Percentiles rank a stretch among this genome's conserved stretches.
Evolutionary conservation across 2,797 vertebrate species (phyloP).

Genomic region (Silurus aristotelis): DNA sequence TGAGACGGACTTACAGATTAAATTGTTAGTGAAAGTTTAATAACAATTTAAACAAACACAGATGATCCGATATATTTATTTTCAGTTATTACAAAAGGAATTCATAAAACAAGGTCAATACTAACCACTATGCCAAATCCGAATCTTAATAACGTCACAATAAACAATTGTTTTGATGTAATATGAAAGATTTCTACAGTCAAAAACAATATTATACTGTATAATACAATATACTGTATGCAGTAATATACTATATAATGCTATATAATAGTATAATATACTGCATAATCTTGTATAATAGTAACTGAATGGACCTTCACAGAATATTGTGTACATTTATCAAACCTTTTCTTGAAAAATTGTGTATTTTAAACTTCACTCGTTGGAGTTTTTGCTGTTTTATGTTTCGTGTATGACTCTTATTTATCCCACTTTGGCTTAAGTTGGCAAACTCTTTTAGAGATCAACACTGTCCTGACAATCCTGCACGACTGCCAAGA

Average conservation of each 20-base stretch:
- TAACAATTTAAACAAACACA: background rate
- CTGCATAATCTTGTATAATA: background rate
- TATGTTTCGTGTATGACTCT: background rate
- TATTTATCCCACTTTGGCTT: slow-evolving; percentile 55
- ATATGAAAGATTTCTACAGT: too few species aligned
- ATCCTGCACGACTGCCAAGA: slow-evolving; percentile 70
- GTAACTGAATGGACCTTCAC: background rate
- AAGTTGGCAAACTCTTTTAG: slow-evolving; percentile 65
- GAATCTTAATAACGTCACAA: background rate
- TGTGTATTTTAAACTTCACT: background rate
- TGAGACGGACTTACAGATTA: background rate
- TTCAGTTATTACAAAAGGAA: background rate
- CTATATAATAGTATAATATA: background rate
- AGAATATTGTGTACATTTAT: background rate
- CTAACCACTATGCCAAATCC: background rate
- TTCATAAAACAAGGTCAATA: background rate
- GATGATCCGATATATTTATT: too few species aligned
- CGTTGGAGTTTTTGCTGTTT: background rate
- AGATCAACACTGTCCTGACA: slow-evolving; percentile 74
- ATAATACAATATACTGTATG: background rate
- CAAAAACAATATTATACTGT: background rate
- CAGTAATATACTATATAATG: background rate
- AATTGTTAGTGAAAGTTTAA: background rate
- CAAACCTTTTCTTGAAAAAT: background rate
- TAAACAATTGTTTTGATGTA: background rate